Conservation (phyloP, 2,113 vertebrate genomes). For the Sebastes fasciatus region DNA sequence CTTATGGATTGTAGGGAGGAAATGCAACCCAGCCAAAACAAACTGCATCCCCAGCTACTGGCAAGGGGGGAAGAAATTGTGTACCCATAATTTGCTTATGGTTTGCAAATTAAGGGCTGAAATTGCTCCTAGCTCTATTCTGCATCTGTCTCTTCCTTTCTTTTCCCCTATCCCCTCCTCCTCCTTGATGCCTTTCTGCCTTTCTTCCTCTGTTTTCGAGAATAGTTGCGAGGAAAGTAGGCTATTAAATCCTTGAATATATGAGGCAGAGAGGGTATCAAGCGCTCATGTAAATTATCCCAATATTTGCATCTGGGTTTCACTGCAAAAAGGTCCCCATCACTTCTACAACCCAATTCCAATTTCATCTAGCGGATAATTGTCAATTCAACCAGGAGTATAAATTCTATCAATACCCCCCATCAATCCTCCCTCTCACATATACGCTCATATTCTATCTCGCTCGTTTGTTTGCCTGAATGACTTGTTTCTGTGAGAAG, state of each 20-base stretch:
- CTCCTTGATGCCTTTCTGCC: slow-evolving; percentile 7
- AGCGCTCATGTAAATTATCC: slow-evolving; percentile 71
- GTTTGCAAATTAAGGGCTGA: slow-evolving; percentile 63
- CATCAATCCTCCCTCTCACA: slow-evolving; percentile 63
- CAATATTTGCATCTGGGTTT: slow-evolving; percentile 75
- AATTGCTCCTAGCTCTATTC: slow-evolving; percentile 62
- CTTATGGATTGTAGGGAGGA: slow-evolving; percentile 33
- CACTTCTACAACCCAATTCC: slow-evolving; percentile 71
- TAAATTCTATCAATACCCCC: slow-evolving; percentile 68
- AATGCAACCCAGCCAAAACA: slow-evolving; percentile 56
- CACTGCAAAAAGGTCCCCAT: slow-evolving; percentile 50
- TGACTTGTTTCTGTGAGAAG: slow-evolving; percentile 56
- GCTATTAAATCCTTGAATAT: slow-evolving; percentile 72
- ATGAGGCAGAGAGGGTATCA: slow-evolving; percentile 63
- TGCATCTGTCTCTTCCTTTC: slow-evolving; percentile 56
- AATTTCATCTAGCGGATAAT: slow-evolving; percentile 74
- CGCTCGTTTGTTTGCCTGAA: slow-evolving; percentile 55
- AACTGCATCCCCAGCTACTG: slow-evolving; percentile 55
- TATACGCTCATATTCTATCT: slow-evolving; percentile 39
- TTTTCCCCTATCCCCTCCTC: background rate
- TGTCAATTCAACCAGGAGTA: slow-evolving; percentile 70
- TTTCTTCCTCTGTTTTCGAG: slow-evolving; percentile 36
- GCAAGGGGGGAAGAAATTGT: slow-evolving; percentile 46
- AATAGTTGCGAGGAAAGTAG: slow-evolving; percentile 61
- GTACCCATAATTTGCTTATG: slow-evolving; percentile 68